Evolutionary conservation across 1,140 invertebrate genomes (phyloP), one percentile per base, ranked within the genome.

Genomic region (Homarus americanus): DNA sequence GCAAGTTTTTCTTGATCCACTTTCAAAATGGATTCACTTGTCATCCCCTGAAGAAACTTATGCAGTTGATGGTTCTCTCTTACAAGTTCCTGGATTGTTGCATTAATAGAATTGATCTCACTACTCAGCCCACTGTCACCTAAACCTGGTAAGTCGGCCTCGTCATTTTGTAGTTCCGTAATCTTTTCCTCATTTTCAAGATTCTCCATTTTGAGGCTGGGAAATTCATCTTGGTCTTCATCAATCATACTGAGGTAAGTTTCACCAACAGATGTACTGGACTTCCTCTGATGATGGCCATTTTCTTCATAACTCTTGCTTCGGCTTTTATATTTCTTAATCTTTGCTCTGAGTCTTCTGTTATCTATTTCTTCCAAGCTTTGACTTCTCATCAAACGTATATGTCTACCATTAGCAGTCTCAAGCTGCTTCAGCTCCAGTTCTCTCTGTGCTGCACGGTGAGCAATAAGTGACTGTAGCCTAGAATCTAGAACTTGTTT

Each of bases 91-190:
- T 91, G 89, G 53, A 91, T 91, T 49, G 89, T 91, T 28, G 89
- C 89, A 86, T 91, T 91, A 36, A 91, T 85, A 9, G 89, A 91
- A 58, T 91, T 91, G 24, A 91, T 91, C 66, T 91, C 89, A 86
- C 89, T 91, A 69, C 89, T 91, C 15, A 91, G 66, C 34, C 89
- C 89, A 76, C 89, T 91, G 44, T 91, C 89, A 41, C 89, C 89
- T 1, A 91, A 72, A 34, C 89, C 89, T 41, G 89, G 89, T 36
- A 91, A 78, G 15, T 91, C 89, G 24, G 82, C 89, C 40, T 91
- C 89, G 36, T 91, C 89, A 66, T 76, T 86, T 9, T 53, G 49
- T 10, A 91, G 76, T 58, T 85, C 89, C n/a, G 73, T 72, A 28
- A 91, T 91, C 72, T 85, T 79, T n/a, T 86, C 89, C 12, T 85